These are phyloP conservation scores for Leptinotarsa peninsularis DNA, from an alignment of 2,888 invertebrate genomes.

Conservation along the genomic window DNA sequence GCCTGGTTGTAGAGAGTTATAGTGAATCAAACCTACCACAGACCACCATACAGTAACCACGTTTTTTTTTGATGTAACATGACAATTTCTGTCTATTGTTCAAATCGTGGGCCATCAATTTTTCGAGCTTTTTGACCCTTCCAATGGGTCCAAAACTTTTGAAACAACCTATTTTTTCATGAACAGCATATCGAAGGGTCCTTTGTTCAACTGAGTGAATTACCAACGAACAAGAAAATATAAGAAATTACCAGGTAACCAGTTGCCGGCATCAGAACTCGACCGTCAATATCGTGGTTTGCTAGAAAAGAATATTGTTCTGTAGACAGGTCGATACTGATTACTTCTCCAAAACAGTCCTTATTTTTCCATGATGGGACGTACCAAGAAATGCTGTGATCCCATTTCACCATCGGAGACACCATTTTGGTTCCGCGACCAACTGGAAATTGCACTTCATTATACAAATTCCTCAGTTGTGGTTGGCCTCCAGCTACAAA, in stretches of 20 bases:
- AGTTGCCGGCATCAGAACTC: slow-evolving; percentile 72
- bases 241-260: slow-evolving; percentile 61
- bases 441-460: slow-evolving; percentile 80
- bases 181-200: too few species aligned
- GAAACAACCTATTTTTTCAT: too few species aligned
- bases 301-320: slow-evolving; percentile 44
- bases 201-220: too few species aligned
- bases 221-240: neutral
- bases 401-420: slow-evolving; percentile 86
- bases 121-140: too few species aligned
- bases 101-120: too few species aligned
- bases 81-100: too few species aligned
- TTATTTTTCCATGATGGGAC: slow-evolving; percentile 75
- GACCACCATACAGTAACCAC: too few species aligned
- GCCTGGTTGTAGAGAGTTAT: too few species aligned
- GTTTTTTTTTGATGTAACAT: too few species aligned
- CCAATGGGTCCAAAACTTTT: too few species aligned
- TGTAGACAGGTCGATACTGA: slow-evolving; percentile 76
- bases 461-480: slow-evolving; percentile 80
- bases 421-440: slow-evolving; percentile 88
- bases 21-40: too few species aligned
- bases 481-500: slow-evolving; percentile 82
- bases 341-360: slow-evolving; percentile 81
- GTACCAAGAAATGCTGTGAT: slow-evolving; percentile 83
- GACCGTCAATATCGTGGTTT: slow-evolving; percentile 56